Conservation (phyloP, 53 echinoderm and acorn worm genomes). For the Antedon mediterranea region DNA sequence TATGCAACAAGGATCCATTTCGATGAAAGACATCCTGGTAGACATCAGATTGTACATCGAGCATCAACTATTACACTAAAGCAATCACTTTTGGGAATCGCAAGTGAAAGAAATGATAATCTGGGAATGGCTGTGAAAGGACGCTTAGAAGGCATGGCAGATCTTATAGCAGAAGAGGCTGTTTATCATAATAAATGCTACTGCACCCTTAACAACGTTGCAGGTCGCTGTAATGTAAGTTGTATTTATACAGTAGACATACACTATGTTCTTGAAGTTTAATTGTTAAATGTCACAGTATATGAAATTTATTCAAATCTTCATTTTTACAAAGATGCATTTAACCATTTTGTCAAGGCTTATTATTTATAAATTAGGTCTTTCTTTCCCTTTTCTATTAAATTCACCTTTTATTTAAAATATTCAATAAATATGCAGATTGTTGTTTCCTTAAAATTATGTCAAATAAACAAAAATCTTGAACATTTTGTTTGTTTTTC, state of each 20-base stretch:
- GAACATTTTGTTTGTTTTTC: slow-evolving; percentile 14
- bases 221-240: slow-evolving; percentile 10
- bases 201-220: not conserved
- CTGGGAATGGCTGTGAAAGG: slow-evolving; percentile 41
- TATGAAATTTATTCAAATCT: too few species aligned
- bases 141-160: slow-evolving; percentile 38
- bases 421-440: too few species aligned
- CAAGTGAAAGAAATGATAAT: slow-evolving; percentile 25
- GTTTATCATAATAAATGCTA: slow-evolving; percentile 40
- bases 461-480: too few species aligned
- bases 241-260: not conserved
- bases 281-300: too few species aligned
- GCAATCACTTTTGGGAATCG: slow-evolving; percentile 44
- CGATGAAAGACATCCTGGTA: slow-evolving; percentile 31
- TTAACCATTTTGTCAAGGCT: not conserved
- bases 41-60: slow-evolving; percentile 24
- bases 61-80: slow-evolving; percentile 34
- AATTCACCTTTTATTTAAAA: too few species aligned
- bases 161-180: slow-evolving; percentile 43
- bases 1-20: slow-evolving; percentile 31
- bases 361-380: too few species aligned
- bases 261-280: too few species aligned
- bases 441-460: too few species aligned
- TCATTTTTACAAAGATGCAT: too few species aligned
- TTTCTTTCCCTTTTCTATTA: too few species aligned